Conservation (phyloP, 2,888 invertebrate species). For the Eupithecia vulgata region DNA sequence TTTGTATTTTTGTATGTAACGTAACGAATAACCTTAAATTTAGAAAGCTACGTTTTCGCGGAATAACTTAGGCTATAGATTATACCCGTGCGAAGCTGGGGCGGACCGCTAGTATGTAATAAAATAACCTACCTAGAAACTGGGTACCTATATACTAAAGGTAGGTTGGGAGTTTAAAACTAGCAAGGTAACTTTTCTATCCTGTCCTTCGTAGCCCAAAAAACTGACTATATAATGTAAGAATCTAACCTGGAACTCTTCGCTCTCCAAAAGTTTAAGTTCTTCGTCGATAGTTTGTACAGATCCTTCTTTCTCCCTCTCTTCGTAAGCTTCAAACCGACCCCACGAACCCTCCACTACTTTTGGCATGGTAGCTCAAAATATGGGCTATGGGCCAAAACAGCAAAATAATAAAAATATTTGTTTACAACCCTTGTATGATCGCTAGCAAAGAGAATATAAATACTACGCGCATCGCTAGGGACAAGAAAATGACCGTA, state of each 20-base stretch:
- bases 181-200: too few species aligned
- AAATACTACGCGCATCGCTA: too few species aligned
- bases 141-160: too few species aligned
- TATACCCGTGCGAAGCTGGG: too few species aligned
- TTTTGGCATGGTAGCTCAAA: not conserved
- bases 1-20: too few species aligned
- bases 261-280: not conserved
- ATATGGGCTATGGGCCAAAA: not conserved
- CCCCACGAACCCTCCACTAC: conserved; percentile 6
- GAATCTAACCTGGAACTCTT: not conserved
- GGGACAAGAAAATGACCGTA: too few species aligned
- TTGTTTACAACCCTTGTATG: not conserved
- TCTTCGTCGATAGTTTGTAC: not conserved
- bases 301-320: not conserved
- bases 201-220: not conserved
- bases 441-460: not conserved
- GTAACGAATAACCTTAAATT: too few species aligned
- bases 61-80: too few species aligned
- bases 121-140: too few species aligned
- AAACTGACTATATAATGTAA: not conserved
- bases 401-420: not conserved
- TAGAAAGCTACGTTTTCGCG: too few species aligned
- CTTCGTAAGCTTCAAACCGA: not conserved
- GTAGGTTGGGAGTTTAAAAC: too few species aligned
- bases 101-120: too few species aligned